A percentile compares a stretch with the other conserved stretches of the same genome.
phyloP scores from a whole-genome alignment of 2,113 vertebrate species.

The Stegostoma tigrinum region DNA sequence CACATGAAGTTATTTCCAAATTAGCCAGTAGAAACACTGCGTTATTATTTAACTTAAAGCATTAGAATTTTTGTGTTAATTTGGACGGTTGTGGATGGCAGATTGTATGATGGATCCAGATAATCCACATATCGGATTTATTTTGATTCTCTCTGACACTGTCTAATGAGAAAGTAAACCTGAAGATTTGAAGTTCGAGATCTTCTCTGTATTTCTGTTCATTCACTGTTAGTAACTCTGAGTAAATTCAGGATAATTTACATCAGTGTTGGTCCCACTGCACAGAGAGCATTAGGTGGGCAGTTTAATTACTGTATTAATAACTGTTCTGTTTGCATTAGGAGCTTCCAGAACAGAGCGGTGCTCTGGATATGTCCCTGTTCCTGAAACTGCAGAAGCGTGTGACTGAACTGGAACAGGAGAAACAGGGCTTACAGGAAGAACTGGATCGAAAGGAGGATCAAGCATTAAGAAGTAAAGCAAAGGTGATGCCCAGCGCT shows the following conservation, averaged over 20 bases:
- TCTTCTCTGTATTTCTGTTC: neutral
- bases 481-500: conserved; percentile 62
- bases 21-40: neutral
- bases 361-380: conserved; percentile 81
- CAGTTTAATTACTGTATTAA: neutral
- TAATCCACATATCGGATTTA: neutral
- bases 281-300: neutral
- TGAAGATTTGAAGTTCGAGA: neutral
- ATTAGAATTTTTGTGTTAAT: neutral
- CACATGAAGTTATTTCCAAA: neutral
- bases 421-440: conserved; percentile 86
- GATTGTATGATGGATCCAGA: neutral
- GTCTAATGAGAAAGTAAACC: neutral
- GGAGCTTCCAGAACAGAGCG: conserved; percentile 78
- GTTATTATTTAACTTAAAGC: neutral
- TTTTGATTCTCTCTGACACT: neutral
- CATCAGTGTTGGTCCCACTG: neutral
- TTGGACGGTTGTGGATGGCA: neutral
- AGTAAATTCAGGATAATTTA: neutral
- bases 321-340: conserved; percentile 45
- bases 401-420: conserved; percentile 87
- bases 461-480: conserved; percentile 79
- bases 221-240: neutral
- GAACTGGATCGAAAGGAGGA: conserved; percentile 91
- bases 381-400: conserved; percentile 97